Base-by-base conservation (phyloP, 2,888 invertebrate genomes). In the Odontocerum albicorne region DNA sequence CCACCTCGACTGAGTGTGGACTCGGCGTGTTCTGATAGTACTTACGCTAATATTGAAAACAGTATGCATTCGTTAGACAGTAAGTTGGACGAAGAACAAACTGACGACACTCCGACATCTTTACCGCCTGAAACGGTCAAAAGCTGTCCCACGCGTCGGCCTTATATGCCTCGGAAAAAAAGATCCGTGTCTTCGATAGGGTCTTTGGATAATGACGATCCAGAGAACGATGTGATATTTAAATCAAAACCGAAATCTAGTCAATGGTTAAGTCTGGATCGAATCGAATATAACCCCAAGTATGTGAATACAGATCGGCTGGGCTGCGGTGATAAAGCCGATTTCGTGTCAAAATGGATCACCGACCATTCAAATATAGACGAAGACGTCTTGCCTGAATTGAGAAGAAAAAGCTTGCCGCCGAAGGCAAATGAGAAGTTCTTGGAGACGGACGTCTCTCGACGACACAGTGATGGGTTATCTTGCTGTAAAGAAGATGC, bases 231-330 rank as follows among this genome's bases (percentile, higher is more conserved):
- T 66, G 78, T 78, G 61, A 78, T 78, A 68, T 78, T 78, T 69
- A 78, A 78, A 72, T 78, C 78, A 63, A 78, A 78, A 66, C 78
- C 78, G 59, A 78, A 78, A 70, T 78, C 78, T 77, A 78, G 78
- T 77, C 78, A 78, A 60, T 78, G 78, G 78, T 75, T 78, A 62
- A 78, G 78, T 68, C 70, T 78, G 66, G 78, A 78, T 71, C 77
- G 78, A 74, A 78, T 78, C 69, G 60, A 60, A 31, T 53, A 55
- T 49, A 55, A 53, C 17, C 60, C 60, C 35, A 58, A 60, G 36
- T 60, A 60, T 35, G 60, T 54, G 16, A 60, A 60, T 35, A 58
- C 60, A 35, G 55, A 55, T 12, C 40, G 74, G 70, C 68, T 68
- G 72, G 66, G 74, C 73, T 65, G 73, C 73, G 76, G 77, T 73